Evolutionary conservation across 2,888 invertebrate genomes (phyloP).

Genomic region (Lepidonotus clava): DNA sequence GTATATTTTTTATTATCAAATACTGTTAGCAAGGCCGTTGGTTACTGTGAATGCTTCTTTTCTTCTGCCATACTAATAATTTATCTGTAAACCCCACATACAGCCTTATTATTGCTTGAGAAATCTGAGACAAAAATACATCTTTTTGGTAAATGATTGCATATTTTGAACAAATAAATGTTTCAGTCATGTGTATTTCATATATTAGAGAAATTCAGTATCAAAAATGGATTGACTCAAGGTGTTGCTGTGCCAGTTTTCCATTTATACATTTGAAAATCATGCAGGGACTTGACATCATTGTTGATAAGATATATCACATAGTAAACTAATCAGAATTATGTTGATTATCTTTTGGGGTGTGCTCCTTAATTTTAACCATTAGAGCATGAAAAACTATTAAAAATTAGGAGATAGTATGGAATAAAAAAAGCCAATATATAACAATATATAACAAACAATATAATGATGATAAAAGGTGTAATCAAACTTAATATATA

Average conservation of each 20-base stretch:
- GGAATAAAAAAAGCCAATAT: neutral
- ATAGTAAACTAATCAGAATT: too few relatives aligned
- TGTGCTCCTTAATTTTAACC: neutral
- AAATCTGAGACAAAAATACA: neutral
- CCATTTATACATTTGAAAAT: too few relatives aligned
- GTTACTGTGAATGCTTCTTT: too few relatives aligned
- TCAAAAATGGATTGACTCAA: neutral
- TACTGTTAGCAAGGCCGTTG: neutral
- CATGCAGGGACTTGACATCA: too few relatives aligned
- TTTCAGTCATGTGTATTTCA: neutral
- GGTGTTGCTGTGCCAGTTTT: neutral
- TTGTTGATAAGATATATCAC: neutral
- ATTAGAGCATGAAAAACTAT: too few relatives aligned
- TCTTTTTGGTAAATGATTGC: neutral
- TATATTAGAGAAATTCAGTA: neutral
- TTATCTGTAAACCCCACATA: neutral
- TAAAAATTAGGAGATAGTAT: too few relatives aligned
- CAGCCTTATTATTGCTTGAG: neutral
- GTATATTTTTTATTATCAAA: slow-evolving; percentile 6
- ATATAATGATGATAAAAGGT: neutral
- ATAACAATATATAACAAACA: neutral
- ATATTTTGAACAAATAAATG: neutral
- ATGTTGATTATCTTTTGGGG: too few relatives aligned
- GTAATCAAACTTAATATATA: neutral
- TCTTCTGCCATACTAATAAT: neutral